These are phyloP conservation scores for Pithys albifrons DNA, from an alignment of 2,113 vertebrate species.

Conservation along the genomic window DNA sequence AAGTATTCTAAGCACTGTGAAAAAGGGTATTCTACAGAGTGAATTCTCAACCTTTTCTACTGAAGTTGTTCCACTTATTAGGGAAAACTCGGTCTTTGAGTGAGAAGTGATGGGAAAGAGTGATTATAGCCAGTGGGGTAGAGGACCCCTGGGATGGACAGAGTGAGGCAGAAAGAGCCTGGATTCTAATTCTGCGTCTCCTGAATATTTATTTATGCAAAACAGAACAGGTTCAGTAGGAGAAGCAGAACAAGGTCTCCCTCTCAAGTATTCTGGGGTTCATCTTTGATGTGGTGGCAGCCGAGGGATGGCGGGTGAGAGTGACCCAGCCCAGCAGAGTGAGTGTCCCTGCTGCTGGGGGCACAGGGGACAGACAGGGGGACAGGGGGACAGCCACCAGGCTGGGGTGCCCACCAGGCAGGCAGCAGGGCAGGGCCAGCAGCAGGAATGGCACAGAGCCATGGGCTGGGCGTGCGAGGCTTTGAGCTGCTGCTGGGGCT, in stretches of 20 bases:
- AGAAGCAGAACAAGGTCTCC: neutral
- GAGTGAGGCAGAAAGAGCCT: neutral
- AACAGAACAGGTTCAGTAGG: neutral
- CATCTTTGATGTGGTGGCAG: neutral
- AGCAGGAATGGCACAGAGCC: fast-evolving
- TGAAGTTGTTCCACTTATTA: conserved; percentile 20
- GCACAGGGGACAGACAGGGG: too few relatives aligned
- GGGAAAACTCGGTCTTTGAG: neutral
- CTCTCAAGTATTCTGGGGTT: neutral
- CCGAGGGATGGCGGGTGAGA: fast-evolving
- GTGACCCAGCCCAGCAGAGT: fast-evolving
- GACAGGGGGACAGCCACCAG: neutral
- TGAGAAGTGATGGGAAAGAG: neutral
- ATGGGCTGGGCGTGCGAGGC: fast-evolving
- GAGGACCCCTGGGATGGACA: conserved; percentile 53
- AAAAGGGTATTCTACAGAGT: neutral
- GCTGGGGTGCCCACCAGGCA: neutral
- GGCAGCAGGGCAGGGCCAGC: neutral
- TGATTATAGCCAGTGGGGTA: conserved; percentile 42
- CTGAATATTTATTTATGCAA: conserved; percentile 67
- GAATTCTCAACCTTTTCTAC: neutral
- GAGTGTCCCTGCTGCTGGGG: neutral
- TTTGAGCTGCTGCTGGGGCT: neutral
- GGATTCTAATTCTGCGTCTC: conserved; percentile 29
- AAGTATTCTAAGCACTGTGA: conserved; percentile 6